Base-by-base conservation (phyloP, 1,140 invertebrate genomes). In the Megathymus violae region DNA sequence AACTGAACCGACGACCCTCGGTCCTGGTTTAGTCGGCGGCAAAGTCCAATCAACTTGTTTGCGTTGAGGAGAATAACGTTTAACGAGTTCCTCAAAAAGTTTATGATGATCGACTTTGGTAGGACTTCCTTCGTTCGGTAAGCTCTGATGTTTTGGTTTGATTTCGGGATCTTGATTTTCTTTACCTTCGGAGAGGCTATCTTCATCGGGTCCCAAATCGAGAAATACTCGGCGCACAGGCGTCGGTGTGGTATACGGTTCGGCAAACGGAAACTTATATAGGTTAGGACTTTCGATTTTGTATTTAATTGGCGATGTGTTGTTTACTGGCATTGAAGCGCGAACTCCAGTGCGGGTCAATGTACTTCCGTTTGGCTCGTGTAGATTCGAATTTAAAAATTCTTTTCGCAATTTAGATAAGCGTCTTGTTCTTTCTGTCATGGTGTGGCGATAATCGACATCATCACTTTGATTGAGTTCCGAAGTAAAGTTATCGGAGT, bases 201-300 rank as follows among this genome's bases (percentile, higher is more conserved):
- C 72, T 4, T 69, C 72, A 54, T 81, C 74, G 0, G 83, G 65
- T 14, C 79, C 84, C 14, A 89, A 73, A 50, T 89, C 83, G 0
- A 91, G 67, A 9, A 82, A 31, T 31, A 91, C 77, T 62, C 74
- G 74, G 0, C 88, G 75, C 13, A 76, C 73, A 13, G 87, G 84
- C 13, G 85, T 83, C 25, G 90, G 90, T 9, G 89, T 85, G 1
- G 80, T 72, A 51, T 87, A 91, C 13, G 89, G 90, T 60, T 91
- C 90, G 14, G 89, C 90, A 60, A 91, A 91, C 46, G 90, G 89
- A 62, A 91, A 91, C 70, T 91, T 91, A 64, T 85, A 86, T 56
- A 91, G 76, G 71, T 88, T 91, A 41, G 86, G 81, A 66, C 80
- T 89, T 72, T 87, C 85, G 54, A 87, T 81, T 72, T 89, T 91